phyloP scores from a whole-genome alignment of 2,113 vertebrate species.

The Pygathrix nemaeus region DNA sequence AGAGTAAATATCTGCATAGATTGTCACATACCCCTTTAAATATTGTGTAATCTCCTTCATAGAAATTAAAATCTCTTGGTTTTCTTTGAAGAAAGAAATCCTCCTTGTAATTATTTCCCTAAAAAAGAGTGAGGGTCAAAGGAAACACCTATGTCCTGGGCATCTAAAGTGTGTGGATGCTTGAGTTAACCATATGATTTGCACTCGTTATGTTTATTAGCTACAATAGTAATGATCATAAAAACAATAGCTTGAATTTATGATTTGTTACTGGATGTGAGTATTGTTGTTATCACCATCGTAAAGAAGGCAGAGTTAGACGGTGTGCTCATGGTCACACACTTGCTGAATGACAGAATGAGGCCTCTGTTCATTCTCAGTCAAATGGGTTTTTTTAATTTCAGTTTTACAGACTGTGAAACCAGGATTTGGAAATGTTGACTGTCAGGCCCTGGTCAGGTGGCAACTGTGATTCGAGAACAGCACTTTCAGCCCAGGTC shows the following conservation, averaged over 20 bases:
- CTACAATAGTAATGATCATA: rapidly evolving
- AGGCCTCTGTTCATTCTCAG: neutral
- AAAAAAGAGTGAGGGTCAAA: neutral
- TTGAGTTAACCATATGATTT: rapidly evolving
- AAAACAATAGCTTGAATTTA: rapidly evolving
- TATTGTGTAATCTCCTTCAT: neutral
- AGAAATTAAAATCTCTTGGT: neutral
- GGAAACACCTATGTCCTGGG: neutral
- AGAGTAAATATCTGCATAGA: neutral
- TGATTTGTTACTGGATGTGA: rapidly evolving
- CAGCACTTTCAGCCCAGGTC: neutral
- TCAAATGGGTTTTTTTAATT: rapidly evolving
- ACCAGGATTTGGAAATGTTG: neutral
- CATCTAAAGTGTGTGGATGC: rapidly evolving
- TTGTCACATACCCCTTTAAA: neutral
- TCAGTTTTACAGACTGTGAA: neutral
- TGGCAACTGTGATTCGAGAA: neutral
- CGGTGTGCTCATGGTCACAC: rapidly evolving
- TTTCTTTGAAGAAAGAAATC: neutral
- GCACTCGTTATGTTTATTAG: rapidly evolving
- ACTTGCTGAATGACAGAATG: rapidly evolving
- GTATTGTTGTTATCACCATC: rapidly evolving
- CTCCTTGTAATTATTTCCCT: neutral
- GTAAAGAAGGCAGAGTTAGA: neutral
- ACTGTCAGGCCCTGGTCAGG: neutral